Base-by-base conservation (phyloP, 2,797 vertebrate genomes). In the Clarias pachynema region DNA sequence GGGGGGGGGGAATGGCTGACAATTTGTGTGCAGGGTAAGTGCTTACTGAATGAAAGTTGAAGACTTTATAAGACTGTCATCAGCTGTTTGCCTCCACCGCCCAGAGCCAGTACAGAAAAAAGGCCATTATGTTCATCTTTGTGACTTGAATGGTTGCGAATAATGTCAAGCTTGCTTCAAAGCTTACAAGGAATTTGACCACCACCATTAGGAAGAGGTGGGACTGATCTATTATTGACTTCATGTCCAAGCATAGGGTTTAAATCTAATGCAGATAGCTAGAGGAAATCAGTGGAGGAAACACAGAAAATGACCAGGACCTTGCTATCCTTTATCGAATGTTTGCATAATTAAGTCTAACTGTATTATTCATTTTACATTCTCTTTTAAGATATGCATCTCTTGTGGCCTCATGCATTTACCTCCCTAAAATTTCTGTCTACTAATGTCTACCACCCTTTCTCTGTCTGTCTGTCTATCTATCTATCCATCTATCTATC, bases 351-450 rank as follows among this genome's bases (percentile, higher is more conserved):
- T 81, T 16, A 66, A 26, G n/a, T 53, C 62, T 29, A 80, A 49
- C 24, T 53, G 18, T 66, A 68, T 66, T 53, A 26, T 66, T 65
- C n/a, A 44, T 81, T 68, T 80, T 26, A 56, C 6, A 0, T 57
- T 37, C 65, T 70, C 31, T 82, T 53, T 81, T 69, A 69, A 37
- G 85, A 68, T 82, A 89, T 91, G 89, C 87, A 89, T 87, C 85
- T 85, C 86, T 75, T 83, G 87, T 87, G 80, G 57, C 65, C 49
- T 82, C 37, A 69, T 57, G 53, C 49, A 70, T 82, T 82, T 66
- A 66, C 40, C 62, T 53, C 62, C 16, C 37, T n/a, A 49, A 65
- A 49, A 65, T 77, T 12, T 62, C 34, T 63, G 40, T 53, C 62
- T 70, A 3, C 22, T 70, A 59, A 37, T 31, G 7, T 81, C 9